phyloP scores from a whole-genome alignment of 2,888 invertebrate genomes.

The Eurois occulta region DNA sequence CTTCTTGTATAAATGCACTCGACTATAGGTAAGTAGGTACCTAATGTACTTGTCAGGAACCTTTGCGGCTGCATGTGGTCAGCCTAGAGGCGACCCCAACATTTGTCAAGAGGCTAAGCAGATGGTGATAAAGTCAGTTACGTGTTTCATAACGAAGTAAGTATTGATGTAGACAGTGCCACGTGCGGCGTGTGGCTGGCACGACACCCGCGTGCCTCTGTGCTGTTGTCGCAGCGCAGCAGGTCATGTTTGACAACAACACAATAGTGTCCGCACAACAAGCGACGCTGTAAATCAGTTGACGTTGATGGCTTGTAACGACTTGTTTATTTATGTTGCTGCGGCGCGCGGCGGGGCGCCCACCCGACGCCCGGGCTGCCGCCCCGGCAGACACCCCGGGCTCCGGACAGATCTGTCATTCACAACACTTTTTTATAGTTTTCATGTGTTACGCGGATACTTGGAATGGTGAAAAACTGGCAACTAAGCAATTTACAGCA shows the following conservation, averaged over 20 bases:
- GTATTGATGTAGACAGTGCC: neutral
- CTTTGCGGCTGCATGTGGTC: neutral
- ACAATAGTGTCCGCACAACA: slow-evolving; percentile 32
- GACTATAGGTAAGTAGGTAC: too few relatives aligned
- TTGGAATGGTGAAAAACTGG: slow-evolving; percentile 72
- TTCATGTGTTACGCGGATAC: slow-evolving; percentile 67
- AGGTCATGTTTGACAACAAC: slow-evolving; percentile 19
- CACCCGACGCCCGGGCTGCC: neutral
- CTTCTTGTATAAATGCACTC: too few relatives aligned
- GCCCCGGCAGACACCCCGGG: slow-evolving; percentile 34
- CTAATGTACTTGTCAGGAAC: neutral
- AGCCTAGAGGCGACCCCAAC: neutral
- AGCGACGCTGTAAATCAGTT: slow-evolving; percentile 69
- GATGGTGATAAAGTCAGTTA: neutral
- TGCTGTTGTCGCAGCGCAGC: slow-evolving; percentile 28
- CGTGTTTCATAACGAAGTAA: neutral
- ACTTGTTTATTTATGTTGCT: slow-evolving; percentile 66
- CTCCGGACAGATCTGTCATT: slow-evolving; percentile 70
- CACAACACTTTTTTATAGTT: slow-evolving; percentile 71
- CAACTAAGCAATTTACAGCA: slow-evolving; percentile 70
- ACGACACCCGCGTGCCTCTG: neutral
- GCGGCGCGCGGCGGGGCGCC: slow-evolving; percentile 69
- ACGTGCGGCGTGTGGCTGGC: neutral
- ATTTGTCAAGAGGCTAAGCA: neutral
- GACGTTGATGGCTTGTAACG: slow-evolving; percentile 67